phyloP scores from a whole-genome alignment of 2,888 invertebrate genomes.

The Chaitophorus viminalis region DNA sequence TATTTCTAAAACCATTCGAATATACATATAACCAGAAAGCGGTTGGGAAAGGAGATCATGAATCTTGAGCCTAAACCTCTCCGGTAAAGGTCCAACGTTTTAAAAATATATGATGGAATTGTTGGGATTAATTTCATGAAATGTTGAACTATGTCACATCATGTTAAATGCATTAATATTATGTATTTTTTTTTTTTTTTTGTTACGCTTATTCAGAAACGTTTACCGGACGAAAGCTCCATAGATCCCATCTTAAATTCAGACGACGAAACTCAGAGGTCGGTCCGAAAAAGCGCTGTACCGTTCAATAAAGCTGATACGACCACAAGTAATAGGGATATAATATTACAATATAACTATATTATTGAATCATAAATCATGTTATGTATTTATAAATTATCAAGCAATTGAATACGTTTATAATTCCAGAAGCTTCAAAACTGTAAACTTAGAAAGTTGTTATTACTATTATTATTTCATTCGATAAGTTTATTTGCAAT shows the following conservation, averaged over 20 bases:
- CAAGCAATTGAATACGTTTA: too few relatives aligned
- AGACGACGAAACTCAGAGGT: slow-evolving; percentile 49
- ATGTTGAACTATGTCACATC: neutral
- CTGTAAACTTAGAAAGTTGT: too few relatives aligned
- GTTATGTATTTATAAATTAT: too few relatives aligned
- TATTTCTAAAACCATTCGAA: slow-evolving; percentile 2
- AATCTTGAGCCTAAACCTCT: neutral
- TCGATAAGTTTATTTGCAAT: too few relatives aligned
- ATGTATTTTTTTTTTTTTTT: neutral
- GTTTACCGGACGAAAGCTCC: slow-evolving; percentile 24
- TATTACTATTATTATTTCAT: too few relatives aligned
- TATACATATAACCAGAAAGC: neutral
- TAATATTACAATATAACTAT: too few relatives aligned
- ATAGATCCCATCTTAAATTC: slow-evolving; percentile 42
- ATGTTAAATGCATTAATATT: slow-evolving; percentile 6
- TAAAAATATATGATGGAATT: neutral
- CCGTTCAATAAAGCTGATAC: slow-evolving; percentile 30
- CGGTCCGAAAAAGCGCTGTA: slow-evolving; percentile 44
- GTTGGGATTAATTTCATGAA: neutral
- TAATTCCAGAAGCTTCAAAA: too few relatives aligned
- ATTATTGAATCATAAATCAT: too few relatives aligned
- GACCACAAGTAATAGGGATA: slow-evolving; percentile 34
- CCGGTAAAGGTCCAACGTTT: neutral
- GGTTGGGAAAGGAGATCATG: neutral
- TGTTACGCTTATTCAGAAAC: slow-evolving; percentile 16